Percentiles rank a stretch among this genome's conserved stretches.
Conservation (phyloP, 1,140 invertebrate genomes). For the fruit fly (Drosophila melanogaster) region Release_6_plus_ISO1_MT NC_004354.4:16328001-16328500, state of each 20-base stretch:
- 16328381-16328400: neutral
- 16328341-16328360: neutral
- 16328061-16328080: neutral
- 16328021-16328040: slow-evolving; percentile 87
- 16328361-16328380: neutral
- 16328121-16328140: neutral
- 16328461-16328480: slow-evolving; percentile 36
- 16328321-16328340: no score
- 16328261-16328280: neutral
- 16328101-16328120: neutral
- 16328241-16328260: neutral
- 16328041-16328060: slow-evolving; percentile 64
- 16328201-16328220: neutral
- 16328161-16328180: neutral
- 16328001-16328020: slow-evolving; percentile 91
- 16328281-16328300: neutral
- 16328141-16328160: no score
- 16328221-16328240: neutral
- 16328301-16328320: no score
- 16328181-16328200: neutral
- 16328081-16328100: neutral
- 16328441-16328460: slow-evolving; percentile 39
- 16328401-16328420: slow-evolving; percentile 12
- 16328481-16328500: slow-evolving; percentile 40
- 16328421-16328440: slow-evolving; percentile 14